Evolutionary conservation across 2,797 vertebrate genomes (phyloP).

Genomic region (Macropodus opercularis): DNA sequence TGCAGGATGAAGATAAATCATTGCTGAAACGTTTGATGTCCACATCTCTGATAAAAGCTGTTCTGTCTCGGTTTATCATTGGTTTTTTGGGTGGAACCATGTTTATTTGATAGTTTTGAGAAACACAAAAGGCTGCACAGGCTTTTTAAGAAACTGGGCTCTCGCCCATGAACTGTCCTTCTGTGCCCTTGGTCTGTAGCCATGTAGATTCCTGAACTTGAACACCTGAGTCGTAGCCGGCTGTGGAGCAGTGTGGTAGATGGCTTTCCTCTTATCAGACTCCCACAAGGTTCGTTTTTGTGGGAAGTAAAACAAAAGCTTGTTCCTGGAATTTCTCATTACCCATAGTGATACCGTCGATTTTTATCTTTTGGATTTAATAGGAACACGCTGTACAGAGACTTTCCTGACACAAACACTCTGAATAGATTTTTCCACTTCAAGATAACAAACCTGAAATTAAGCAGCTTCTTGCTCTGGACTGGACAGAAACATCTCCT

Average conservation of each 20-base stretch:
- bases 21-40: too few species aligned
- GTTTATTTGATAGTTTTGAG: neutral
- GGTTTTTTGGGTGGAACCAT: neutral
- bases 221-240: constrained; percentile 5
- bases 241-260: constrained; percentile 16
- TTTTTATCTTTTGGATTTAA: constrained; percentile 5
- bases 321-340: constrained; percentile 32
- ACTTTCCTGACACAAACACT: neutral
- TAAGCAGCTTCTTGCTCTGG: neutral
- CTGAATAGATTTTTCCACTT: neutral
- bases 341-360: constrained; percentile 16
- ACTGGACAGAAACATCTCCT: neutral
- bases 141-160: neutral
- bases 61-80: neutral
- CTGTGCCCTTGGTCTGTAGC: neutral
- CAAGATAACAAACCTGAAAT: neutral
- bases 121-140: neutral
- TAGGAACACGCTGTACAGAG: constrained; percentile 14
- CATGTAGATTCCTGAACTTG: neutral
- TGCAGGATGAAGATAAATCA: too few species aligned
- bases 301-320: constrained; percentile 44
- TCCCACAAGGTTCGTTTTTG: constrained; percentile 32
- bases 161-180: neutral
- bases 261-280: constrained; percentile 42
- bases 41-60: neutral